Evolutionary conservation across 2,797 vertebrate species (phyloP).

Genomic region (Meda fulgida): DNA sequence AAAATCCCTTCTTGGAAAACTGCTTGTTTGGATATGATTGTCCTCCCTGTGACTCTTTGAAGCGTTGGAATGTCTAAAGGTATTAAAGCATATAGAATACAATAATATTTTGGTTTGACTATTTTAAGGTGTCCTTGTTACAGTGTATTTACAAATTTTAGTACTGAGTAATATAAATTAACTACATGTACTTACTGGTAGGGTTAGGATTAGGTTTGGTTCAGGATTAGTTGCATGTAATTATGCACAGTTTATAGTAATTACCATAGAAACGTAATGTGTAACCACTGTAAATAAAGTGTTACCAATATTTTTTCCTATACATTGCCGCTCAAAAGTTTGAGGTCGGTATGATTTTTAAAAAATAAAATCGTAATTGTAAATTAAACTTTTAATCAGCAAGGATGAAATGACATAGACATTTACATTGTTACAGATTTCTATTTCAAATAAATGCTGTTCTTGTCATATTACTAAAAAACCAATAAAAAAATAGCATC

Average conservation of each 20-base stretch:
- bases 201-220: too few relatives aligned
- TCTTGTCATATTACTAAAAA: background rate
- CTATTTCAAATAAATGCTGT: background rate
- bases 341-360: background rate
- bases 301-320: background rate
- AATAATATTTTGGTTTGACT: too few relatives aligned
- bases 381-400: background rate
- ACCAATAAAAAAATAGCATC: too few relatives aligned
- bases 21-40: slow-evolving; percentile 3
- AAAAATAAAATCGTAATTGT: background rate
- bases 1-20: background rate
- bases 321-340: background rate
- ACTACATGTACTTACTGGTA: too few relatives aligned
- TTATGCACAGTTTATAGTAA: too few relatives aligned
- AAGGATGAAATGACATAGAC: background rate
- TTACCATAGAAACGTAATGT: too few relatives aligned
- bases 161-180: too few relatives aligned
- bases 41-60: background rate
- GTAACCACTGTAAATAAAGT: too few relatives aligned
- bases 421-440: background rate
- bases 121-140: too few relatives aligned
- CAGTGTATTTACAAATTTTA: too few relatives aligned
- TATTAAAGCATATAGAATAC: background rate
- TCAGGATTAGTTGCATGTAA: too few relatives aligned
- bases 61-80: background rate